phyloP scores from a whole-genome alignment of 23 tunicate species.

The Halocynthia roretzi region DNA sequence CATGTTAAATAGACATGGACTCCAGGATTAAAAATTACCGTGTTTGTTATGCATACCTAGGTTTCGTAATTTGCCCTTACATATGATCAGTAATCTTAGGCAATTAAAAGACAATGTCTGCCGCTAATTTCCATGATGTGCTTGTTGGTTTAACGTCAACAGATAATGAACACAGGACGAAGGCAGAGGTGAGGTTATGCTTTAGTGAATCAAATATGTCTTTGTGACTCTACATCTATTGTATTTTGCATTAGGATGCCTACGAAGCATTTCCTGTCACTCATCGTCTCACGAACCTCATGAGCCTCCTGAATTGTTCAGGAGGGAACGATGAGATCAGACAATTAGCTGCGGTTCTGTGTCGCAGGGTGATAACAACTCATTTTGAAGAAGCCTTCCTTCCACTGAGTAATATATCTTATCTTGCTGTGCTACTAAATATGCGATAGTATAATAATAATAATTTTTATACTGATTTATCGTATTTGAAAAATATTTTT shows the following conservation, averaged over 20 bases:
- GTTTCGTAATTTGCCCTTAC: too few species aligned
- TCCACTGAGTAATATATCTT: slow-evolving; percentile 13
- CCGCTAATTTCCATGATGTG: slow-evolving; percentile 12
- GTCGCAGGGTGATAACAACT: slow-evolving; percentile 43
- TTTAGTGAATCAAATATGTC: neutral
- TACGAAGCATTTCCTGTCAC: slow-evolving; percentile 11
- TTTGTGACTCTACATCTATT: neutral
- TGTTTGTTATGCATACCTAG: too few species aligned
- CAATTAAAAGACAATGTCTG: too few species aligned
- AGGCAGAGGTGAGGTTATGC: slow-evolving; percentile 21
- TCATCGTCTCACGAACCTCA: slow-evolving; percentile 20
- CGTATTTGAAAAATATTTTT: neutral
- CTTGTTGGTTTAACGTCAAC: slow-evolving; percentile 26
- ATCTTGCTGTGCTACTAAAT: neutral
- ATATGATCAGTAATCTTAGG: too few species aligned
- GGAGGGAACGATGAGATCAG: slow-evolving; percentile 12
- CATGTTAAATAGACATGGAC: too few species aligned
- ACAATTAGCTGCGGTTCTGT: slow-evolving; percentile 17
- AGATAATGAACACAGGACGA: slow-evolving; percentile 6
- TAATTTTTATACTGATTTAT: neutral
- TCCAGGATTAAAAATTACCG: too few species aligned
- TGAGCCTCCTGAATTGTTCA: neutral
- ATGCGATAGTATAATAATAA: too few species aligned
- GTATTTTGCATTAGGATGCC: neutral
- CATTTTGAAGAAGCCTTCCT: slow-evolving; percentile 43